phyloP scores from a whole-genome alignment of 2,113 vertebrate genomes.

The Marmota monax region DNA sequence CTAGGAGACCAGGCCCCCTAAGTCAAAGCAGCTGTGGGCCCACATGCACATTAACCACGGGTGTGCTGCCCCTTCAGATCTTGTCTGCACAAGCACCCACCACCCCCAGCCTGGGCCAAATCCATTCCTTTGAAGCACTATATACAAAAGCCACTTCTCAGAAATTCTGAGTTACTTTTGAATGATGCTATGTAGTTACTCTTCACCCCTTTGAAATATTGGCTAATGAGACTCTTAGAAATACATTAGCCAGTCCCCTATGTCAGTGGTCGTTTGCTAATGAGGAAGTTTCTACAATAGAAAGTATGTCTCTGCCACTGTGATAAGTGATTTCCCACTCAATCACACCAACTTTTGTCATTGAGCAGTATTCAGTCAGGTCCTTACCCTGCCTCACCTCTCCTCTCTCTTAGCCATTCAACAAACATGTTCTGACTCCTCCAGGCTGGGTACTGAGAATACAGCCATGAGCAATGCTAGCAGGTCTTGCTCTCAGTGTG shows the following conservation, averaged over 20 bases:
- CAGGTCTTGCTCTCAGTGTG: not conserved
- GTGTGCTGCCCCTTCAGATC: not conserved
- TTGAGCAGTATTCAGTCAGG: not conserved
- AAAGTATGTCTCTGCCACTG: not conserved
- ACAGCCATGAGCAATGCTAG: not conserved
- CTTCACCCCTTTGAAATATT: not conserved
- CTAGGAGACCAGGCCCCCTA: not conserved
- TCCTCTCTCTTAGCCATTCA: not conserved
- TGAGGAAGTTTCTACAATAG: not conserved
- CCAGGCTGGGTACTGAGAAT: not conserved
- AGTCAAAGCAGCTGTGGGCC: slow-evolving; percentile 48
- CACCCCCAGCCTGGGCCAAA: not conserved
- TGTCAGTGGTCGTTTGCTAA: not conserved
- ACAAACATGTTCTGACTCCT: not conserved
- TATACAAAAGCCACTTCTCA: not conserved
- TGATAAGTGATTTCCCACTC: not conserved
- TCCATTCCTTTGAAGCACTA: not conserved
- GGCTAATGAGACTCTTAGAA: not conserved
- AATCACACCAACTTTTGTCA: not conserved
- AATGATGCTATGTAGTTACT: not conserved
- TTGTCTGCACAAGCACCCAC: not conserved
- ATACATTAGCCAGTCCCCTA: not conserved
- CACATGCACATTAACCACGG: not conserved
- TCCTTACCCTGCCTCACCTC: not conserved
- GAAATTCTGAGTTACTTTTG: slow-evolving; percentile 31